These are phyloP conservation scores for Heliangelus exortis DNA, from an alignment of 2,797 vertebrate genomes.

Conservation along the genomic window DNA sequence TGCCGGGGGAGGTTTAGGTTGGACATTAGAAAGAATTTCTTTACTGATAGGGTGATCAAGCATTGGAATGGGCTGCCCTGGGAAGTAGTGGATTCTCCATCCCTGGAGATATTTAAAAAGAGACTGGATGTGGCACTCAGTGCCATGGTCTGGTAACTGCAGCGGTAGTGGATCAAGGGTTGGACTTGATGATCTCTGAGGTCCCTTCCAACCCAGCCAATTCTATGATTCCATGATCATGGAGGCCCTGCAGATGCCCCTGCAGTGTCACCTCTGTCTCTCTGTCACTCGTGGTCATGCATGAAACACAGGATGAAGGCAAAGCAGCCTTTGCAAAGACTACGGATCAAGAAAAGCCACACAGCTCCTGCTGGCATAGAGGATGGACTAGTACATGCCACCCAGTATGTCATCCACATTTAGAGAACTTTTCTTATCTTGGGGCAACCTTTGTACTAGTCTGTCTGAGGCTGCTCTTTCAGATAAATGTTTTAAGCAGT, in stretches of 20 bases:
- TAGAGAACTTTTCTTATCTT: neutral
- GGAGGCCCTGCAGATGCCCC: neutral
- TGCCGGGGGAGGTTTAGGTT: no score
- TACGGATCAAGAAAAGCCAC: accelerated
- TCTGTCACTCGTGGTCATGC: neutral
- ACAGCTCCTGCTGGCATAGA: accelerated
- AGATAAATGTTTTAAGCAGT: neutral
- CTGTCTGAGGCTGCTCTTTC: neutral
- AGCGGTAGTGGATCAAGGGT: no score
- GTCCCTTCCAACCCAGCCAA: no score
- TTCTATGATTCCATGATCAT: neutral
- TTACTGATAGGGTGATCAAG: no score
- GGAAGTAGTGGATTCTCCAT: no score
- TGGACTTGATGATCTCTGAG: no score
- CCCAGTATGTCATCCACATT: neutral
- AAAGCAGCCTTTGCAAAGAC: neutral
- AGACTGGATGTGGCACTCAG: no score
- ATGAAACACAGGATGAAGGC: neutral
- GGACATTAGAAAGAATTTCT: no score
- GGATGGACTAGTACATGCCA: neutral
- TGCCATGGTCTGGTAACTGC: no score
- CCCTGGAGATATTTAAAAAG: no score
- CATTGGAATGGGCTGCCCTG: no score
- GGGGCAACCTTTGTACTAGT: neutral
- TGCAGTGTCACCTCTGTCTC: neutral